Base-by-base conservation (phyloP, 1,140 invertebrate species). In the Cecropterus lyciades region DNA sequence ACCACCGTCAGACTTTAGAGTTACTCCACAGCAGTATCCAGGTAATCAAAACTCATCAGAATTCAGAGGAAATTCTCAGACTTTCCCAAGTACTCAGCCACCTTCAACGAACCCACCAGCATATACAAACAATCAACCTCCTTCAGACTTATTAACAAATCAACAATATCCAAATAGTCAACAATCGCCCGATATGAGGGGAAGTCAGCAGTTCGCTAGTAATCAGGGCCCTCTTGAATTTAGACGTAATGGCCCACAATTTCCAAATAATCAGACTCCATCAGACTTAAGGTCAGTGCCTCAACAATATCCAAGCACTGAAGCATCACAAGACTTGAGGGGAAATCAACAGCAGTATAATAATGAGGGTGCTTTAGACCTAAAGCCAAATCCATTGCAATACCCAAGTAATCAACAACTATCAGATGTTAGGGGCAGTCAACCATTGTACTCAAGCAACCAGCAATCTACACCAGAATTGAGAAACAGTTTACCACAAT, bases 281-380 rank as follows among this genome's bases (percentile, higher is more conserved):
- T n/a, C n/a, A n/a, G n/a, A n/a, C n/a, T n/a, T n/a, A n/a, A n/a
- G n/a, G n/a, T n/a, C n/a, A n/a, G n/a, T n/a, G n/a, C n/a, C n/a
- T n/a, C n/a, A n/a, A n/a, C n/a, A n/a, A n/a, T n/a, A n/a, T n/a
- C n/a, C n/a, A 30, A 57, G n/a, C n/a, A 40, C 37, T 40, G 37
- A 13, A 13, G 2, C 37, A 3, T 55, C 71, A 1, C 67, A 30
- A 55, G 52, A 42, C 15, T 20, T 55, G 16, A 11, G 16, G 15
- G 42, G 43, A 13, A 65, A 33, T 56, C 67, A 48, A 48, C 57
- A 60, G 46, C 57, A 33, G 27, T 60, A 37, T 13, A 60, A 49
- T 60, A 60, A 49, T 13, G 57, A 62, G 11, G 33, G 45, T n/a
- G 11, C 27, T 37, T 14, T 48, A 49, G 30, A 62, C 13, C 17